Evolutionary conservation across 2,113 vertebrate species (phyloP).

Genomic region (Peromyscus leucopus): DNA sequence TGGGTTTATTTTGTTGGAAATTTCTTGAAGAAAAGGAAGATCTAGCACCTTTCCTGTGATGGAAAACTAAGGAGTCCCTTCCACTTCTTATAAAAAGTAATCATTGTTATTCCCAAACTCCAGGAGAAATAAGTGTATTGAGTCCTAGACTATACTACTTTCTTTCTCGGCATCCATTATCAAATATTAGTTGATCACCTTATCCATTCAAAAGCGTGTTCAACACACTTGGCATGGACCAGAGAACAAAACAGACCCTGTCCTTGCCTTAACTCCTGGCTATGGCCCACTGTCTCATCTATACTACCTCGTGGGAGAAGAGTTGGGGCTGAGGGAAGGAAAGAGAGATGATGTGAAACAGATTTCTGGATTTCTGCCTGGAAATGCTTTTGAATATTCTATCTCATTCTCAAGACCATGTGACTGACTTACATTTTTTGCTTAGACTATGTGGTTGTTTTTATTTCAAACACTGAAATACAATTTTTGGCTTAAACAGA

Average conservation of each 20-base stretch:
- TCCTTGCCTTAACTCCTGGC: background rate
- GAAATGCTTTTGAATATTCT: background rate
- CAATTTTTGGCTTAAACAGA: background rate
- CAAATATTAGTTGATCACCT: background rate
- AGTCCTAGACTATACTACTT: background rate
- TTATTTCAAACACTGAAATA: background rate
- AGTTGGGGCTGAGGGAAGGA: background rate
- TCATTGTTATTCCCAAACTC: background rate
- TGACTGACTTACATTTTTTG: background rate
- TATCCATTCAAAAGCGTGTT: background rate
- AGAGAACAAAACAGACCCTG: background rate
- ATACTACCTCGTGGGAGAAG: background rate
- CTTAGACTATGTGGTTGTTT: background rate
- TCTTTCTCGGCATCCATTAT: background rate
- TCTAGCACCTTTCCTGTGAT: background rate
- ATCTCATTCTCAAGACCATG: background rate
- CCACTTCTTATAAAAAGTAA: slow-evolving; percentile 2
- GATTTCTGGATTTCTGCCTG: background rate
- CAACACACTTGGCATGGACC: background rate
- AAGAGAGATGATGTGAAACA: background rate
- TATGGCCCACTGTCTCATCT: background rate
- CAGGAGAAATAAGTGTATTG: background rate
- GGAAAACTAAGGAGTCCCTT: background rate
- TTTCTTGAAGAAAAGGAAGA: background rate
- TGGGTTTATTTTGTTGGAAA: background rate